Conservation (phyloP, 1,140 invertebrate species). For the Psix sp. region DNA sequence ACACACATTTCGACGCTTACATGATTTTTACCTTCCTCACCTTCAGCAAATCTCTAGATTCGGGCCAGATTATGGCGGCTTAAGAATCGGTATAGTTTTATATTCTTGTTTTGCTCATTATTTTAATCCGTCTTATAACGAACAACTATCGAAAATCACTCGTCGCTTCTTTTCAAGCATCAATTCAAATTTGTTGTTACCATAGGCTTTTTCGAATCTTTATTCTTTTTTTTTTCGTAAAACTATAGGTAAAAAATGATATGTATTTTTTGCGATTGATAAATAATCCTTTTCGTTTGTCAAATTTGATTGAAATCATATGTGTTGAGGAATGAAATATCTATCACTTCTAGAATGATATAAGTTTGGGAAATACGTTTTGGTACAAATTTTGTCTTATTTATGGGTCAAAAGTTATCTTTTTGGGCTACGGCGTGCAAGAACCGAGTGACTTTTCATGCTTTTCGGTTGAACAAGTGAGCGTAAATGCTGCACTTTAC, state of each 20-base stretch:
- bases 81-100: slow-evolving; percentile 24
- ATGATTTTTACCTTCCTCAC: slow-evolving; percentile 18
- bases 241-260: slow-evolving; percentile 40
- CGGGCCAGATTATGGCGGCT: slow-evolving; percentile 27
- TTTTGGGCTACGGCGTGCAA: too few relatives aligned
- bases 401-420: too few relatives aligned
- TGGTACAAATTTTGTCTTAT: too few relatives aligned
- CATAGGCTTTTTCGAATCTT: not conserved
- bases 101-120: slow-evolving; percentile 5
- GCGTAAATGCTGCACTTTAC: too few relatives aligned
- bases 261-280: slow-evolving; percentile 45
- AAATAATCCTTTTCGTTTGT: too few relatives aligned
- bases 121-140: slow-evolving; percentile 11
- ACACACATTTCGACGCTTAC: not conserved
- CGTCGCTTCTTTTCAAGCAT: slow-evolving; percentile 36
- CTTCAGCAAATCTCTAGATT: slow-evolving; percentile 35
- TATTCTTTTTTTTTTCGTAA: not conserved
- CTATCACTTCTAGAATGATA: too few relatives aligned
- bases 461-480: too few relatives aligned
- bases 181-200: too few relatives aligned
- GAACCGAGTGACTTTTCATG: too few relatives aligned
- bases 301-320: too few relatives aligned
- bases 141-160: slow-evolving; percentile 38
- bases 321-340: too few relatives aligned
- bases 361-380: too few relatives aligned